A percentile compares a stretch with the other conserved stretches of the same genome.
Conservation (phyloP, 30 jellyfish, hydroid and myxozoan species). For the Nemopilema nomurai region DNA sequence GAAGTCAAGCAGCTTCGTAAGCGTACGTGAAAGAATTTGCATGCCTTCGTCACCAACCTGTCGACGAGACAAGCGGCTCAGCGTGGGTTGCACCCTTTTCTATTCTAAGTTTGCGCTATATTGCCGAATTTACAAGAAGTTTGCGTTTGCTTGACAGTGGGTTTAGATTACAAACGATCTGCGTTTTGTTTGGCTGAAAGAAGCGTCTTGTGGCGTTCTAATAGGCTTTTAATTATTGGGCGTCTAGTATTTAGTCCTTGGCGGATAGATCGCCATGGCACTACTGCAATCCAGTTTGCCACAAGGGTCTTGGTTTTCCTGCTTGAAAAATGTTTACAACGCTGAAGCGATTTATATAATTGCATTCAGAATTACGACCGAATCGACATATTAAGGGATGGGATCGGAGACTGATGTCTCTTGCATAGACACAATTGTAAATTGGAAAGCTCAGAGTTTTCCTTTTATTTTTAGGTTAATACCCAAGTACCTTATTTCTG, state of each 20-base stretch:
- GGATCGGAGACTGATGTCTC: neutral
- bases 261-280: constrained; percentile 13
- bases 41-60: neutral
- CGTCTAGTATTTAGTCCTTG: constrained; percentile 30
- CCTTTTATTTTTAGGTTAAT: too few species aligned
- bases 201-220: constrained; percentile 10
- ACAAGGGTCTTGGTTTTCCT: constrained; percentile 5
- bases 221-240: constrained; percentile 15
- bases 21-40: too few species aligned
- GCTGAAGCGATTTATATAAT: neutral
- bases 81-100: neutral
- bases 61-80: neutral
- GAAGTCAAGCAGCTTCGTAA: too few species aligned
- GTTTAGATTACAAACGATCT: neutral
- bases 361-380: neutral
- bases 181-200: neutral
- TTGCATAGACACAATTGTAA: neutral
- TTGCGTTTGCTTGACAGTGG: neutral
- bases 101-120: neutral
- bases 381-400: neutral
- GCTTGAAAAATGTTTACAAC: neutral
- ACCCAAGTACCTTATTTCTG: too few species aligned
- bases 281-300: constrained; percentile 1
- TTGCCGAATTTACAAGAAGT: neutral
- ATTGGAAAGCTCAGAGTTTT: too few species aligned